Base-by-base conservation (phyloP, 2,797 vertebrate species). In the Lophotriccus pileatus region DNA sequence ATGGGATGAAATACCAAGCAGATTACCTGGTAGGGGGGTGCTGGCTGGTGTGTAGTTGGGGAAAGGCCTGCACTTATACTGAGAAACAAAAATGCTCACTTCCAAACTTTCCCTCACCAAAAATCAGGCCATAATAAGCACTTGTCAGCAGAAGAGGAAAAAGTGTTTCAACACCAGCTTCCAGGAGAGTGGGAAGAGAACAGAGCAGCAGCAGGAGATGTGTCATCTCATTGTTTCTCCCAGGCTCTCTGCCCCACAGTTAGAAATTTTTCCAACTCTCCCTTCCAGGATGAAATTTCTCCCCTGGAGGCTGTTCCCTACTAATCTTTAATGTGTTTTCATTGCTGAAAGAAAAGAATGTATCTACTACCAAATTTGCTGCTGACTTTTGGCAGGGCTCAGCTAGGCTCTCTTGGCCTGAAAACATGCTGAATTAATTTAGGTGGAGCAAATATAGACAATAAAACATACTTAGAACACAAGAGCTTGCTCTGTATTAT, bases 391-490 rank as follows among this genome's bases (percentile, higher is more conserved):
- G 88, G 82, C 4, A 20, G 79, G 75, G 84, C 53, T 93, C 81
- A 43, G 68, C 82, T 90, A 72, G 32, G 53, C 79, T 93, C 78
- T 88, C 30, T 13, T 69, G 76, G 79, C 74, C 91, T 87, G 69
- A 87, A 90, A 95, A 85, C 86, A 93, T 1, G 2, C 47, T 79
- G 86, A 92, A 97, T 93, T 96, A 92, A 93, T 94, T 89, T 85
- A 59, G 59, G 68, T 47, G 64, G 46, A 84, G 56, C 86, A 96
- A 96, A 93, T 66, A 93, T 2, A 91, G 74, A 83, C 91, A 85
- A 84, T 50, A 91, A 94, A 92, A 22, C 46, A 74, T 64, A 72
- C 27, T 63, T 77, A 41, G 19, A 95, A 92, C 23, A 84, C 23
- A 52, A 93, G 77, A 89, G 56, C 70, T 95, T 90, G 81, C 87